A percentile compares a stretch with the other conserved stretches of the same genome.
Evolutionary conservation across 2,888 invertebrate genomes (phyloP).

Genomic region (Phyllotreta cruciferae): DNA sequence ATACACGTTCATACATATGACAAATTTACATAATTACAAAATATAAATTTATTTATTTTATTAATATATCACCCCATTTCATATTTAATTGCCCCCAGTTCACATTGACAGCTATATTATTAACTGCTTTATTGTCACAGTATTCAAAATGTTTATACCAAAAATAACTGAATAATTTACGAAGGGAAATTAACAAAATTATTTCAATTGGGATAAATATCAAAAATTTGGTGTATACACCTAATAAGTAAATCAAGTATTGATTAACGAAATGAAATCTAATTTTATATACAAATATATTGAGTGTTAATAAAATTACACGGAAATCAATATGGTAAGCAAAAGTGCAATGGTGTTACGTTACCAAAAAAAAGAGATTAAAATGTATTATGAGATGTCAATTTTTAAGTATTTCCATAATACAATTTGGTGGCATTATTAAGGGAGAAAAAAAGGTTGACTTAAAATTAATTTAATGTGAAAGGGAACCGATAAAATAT

Average conservation of each 20-base stretch:
- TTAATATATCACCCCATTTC: conserved; percentile 25
- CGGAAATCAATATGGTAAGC: background rate
- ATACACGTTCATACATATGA: conserved; percentile 20
- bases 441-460: no score
- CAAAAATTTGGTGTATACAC: background rate
- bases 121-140: conserved; percentile 23
- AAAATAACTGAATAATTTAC: background rate
- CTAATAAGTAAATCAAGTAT: background rate
- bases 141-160: conserved; percentile 6
- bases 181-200: background rate
- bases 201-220: background rate
- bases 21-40: conserved; percentile 31
- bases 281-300: background rate
- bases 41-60: conserved; percentile 29
- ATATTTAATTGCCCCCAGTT: conserved; percentile 22
- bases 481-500: conserved; percentile 3
- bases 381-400: no score
- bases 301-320: background rate
- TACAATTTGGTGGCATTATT: no score
- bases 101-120: conserved; percentile 28
- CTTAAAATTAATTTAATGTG: conserved; percentile 3
- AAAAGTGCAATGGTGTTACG: background rate
- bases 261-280: background rate
- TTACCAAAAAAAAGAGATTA: no score
- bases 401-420: no score